Evolutionary conservation across 2,888 invertebrate species (phyloP), one percentile per base, ranked within the genome.

Genomic region (Axea sp.): DNA sequence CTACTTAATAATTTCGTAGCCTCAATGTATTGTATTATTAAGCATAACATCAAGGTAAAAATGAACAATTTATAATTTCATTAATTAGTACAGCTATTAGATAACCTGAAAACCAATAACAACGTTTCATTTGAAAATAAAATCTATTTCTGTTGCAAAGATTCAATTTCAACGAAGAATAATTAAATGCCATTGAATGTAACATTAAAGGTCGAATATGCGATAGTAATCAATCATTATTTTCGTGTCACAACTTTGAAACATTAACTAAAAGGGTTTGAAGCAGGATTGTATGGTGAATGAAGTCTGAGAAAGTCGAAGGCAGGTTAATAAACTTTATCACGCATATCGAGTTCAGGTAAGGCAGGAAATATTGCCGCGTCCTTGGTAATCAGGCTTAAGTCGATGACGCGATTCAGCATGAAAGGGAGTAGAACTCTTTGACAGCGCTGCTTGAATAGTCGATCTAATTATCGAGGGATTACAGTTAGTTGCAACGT

Each of bases 351-450:
- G 72, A 60, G 73, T 75, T 77, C 68, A 51, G 59, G 55, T 60
- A 49, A 55, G 51, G 73, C 33, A 47, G 69, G 69, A 76, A 79
- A 80, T 81, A 78, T 76, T 80, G 78, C 78, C 76, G 73, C 78
- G 78, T 80, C 76, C 75, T 78, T 74, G 75, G 78, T 80, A 80
- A 81, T 81, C 81, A 77, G 80, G 75, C 78, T 79, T 77, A 78
- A 80, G 77, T 80, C 80, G 77, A 79, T 80, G 81, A 81, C 80
- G 79, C 76, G 78, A 77, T 71, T 68, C 73, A 72, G 75, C 79
- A 81, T 78, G 81, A 76, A 78, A 79, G 76, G 73, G 77, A 73
- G 76, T 53, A 72, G 75, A 80, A 81, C 78, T 78, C 81, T 79
- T 76, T 76, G 78, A 76, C 77, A 77, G 74, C 60, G 30, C 53